Conservation (phyloP, 2,113 vertebrate species). For the Daphoenositta chrysoptera region DNA sequence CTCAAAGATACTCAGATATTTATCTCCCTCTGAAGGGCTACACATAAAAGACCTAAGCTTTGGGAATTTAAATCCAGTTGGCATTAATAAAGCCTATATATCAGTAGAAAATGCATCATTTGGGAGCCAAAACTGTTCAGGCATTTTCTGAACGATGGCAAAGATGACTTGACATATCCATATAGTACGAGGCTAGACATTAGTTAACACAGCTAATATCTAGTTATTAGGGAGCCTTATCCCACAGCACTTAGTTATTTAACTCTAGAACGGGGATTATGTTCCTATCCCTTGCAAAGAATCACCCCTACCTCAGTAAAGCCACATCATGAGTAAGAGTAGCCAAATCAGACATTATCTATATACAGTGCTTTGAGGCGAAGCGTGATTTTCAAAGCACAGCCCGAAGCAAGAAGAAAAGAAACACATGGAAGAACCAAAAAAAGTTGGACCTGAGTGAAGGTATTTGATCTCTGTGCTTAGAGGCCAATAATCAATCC, state of each 20-base stretch:
- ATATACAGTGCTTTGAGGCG: background rate
- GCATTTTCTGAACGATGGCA: background rate
- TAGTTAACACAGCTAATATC: background rate
- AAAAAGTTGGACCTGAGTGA: background rate
- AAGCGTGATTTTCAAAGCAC: background rate
- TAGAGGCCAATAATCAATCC: background rate
- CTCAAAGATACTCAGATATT: background rate
- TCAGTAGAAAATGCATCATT: background rate
- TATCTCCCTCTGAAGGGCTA: background rate
- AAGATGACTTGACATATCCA: background rate
- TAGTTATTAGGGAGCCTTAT: background rate
- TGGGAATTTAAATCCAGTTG: background rate
- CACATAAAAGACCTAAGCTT: background rate
- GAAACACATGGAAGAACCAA: background rate
- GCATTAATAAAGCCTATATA: background rate
- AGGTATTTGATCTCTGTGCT: background rate
- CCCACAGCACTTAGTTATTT: background rate
- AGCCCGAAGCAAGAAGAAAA: background rate
- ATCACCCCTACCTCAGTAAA: background rate
- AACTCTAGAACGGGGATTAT: background rate
- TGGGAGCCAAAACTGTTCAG: background rate
- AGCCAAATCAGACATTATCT: background rate
- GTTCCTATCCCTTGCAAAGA: background rate
- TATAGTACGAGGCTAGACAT: background rate
- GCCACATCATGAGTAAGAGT: background rate